Percentiles rank a stretch among this genome's conserved stretches.
phyloP scores from a whole-genome alignment of 2,888 invertebrate genomes.

The Atrina japonica region DNA sequence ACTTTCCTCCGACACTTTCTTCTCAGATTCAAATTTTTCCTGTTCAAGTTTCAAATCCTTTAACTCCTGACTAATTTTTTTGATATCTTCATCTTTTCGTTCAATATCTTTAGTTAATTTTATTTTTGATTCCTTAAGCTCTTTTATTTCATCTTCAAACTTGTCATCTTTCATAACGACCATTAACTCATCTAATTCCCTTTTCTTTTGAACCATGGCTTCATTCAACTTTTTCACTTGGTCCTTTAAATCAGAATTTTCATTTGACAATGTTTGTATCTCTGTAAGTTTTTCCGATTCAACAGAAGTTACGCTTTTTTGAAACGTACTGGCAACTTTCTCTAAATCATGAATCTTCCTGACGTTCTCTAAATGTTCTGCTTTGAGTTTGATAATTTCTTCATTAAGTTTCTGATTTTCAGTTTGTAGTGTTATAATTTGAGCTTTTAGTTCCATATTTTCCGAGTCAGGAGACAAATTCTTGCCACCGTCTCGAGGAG shows the following conservation, averaged over 20 bases:
- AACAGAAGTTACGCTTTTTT: slow-evolving; percentile 42
- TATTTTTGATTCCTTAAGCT: slow-evolving; percentile 45
- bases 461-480: slow-evolving; percentile 30
- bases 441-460: slow-evolving; percentile 54
- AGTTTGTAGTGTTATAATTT: slow-evolving; percentile 56
- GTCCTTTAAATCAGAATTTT: slow-evolving; percentile 52
- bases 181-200: slow-evolving; percentile 54
- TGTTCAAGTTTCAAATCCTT: slow-evolving; percentile 46
- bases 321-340: slow-evolving; percentile 51
- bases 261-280: slow-evolving; percentile 45
- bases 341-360: slow-evolving; percentile 57
- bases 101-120: slow-evolving; percentile 49
- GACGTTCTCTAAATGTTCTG: slow-evolving; percentile 54
- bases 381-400: slow-evolving; percentile 65
- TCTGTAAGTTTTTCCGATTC: slow-evolving; percentile 53
- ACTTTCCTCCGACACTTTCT: slow-evolving; percentile 43
- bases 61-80: slow-evolving; percentile 49
- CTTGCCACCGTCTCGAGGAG: slow-evolving; percentile 7
- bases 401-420: slow-evolving; percentile 59
- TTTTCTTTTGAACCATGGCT: slow-evolving; percentile 53
- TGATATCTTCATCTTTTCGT: slow-evolving; percentile 38
- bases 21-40: slow-evolving; percentile 42
- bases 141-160: slow-evolving; percentile 58
- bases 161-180: slow-evolving; percentile 60
- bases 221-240: slow-evolving; percentile 57